Percentiles rank a stretch among this genome's conserved stretches.
Conservation (phyloP, 1,140 invertebrate species). For the Bombus sylvicola region DNA sequence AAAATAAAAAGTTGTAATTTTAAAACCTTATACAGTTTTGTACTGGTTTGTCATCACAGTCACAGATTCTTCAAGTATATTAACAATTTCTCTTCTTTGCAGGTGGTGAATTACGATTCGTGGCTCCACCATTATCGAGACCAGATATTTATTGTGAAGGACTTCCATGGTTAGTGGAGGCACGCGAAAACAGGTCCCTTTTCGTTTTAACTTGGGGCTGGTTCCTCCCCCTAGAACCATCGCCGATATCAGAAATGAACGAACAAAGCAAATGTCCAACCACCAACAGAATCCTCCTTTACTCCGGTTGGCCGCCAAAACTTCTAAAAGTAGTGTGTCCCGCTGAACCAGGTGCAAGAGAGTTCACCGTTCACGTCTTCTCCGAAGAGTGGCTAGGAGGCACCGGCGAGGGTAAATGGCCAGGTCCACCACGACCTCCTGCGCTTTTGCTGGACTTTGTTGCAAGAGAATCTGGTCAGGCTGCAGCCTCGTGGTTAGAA, state of each 20-base stretch:
- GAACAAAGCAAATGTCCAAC: constrained; percentile 85
- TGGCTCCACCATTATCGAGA: constrained; percentile 84
- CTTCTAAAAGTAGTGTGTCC: constrained; percentile 90
- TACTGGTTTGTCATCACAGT: not conserved
- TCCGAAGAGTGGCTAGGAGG: constrained; percentile 88
- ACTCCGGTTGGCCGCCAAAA: constrained; percentile 82
- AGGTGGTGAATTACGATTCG: constrained; percentile 85
- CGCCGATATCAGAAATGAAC: constrained; percentile 83
- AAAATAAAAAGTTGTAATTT: not conserved
- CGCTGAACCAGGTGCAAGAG: constrained; percentile 85
- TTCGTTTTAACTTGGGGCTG: constrained; percentile 90
- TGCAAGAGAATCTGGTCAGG: constrained; percentile 86
- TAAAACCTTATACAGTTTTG: not conserved
- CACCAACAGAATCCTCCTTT: constrained; percentile 78
- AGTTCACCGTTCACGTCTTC: constrained; percentile 88
- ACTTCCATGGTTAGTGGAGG: constrained; percentile 89
- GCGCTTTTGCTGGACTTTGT: constrained; percentile 89
- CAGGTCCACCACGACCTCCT: constrained; percentile 82
- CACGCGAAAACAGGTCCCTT: constrained; percentile 88
- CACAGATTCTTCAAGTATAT: not conserved
- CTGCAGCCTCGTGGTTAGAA: constrained; percentile 88
- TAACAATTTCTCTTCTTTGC: not conserved
- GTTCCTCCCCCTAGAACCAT: constrained; percentile 79
- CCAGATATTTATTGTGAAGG: constrained; percentile 88
- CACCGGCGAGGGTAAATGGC: constrained; percentile 72